Conservation (phyloP, 2,888 invertebrate genomes). For the Ophioninae sp. region DNA sequence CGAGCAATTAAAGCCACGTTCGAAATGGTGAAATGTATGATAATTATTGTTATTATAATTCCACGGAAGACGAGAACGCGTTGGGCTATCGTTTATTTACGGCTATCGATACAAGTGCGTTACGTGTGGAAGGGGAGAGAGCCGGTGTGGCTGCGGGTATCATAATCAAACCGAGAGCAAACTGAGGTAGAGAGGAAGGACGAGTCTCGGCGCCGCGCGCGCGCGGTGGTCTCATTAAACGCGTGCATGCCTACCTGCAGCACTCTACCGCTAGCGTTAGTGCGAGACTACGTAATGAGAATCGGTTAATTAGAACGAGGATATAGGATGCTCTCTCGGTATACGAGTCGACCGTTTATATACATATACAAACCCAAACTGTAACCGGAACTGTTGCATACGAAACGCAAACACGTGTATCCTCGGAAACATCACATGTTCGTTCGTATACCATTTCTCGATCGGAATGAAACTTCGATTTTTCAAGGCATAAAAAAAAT, state of each 20-base stretch:
- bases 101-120: background rate
- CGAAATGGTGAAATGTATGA: background rate
- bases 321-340: conserved; percentile 58
- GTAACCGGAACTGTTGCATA: conserved; percentile 51
- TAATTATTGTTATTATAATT: background rate
- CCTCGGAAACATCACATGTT: conserved; percentile 16
- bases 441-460: background rate
- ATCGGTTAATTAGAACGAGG: conserved; percentile 78
- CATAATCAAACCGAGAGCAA: conserved; percentile 34
- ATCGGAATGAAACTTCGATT: too few relatives aligned
- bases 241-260: conserved; percentile 20
- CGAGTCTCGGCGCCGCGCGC: conserved; percentile 67
- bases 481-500: too few relatives aligned
- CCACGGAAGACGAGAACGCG: background rate
- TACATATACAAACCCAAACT: background rate
- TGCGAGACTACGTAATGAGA: conserved; percentile 77
- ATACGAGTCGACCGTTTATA: background rate
- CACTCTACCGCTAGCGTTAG: conserved; percentile 56
- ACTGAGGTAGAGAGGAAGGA: conserved; percentile 65
- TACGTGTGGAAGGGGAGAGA: background rate
- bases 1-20: background rate
- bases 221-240: conserved; percentile 46
- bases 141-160: conserved; percentile 1
- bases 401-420: conserved; percentile 44
- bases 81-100: conserved; percentile 1